phyloP scores from a whole-genome alignment of 1,140 invertebrate genomes.

The Sipha flava region DNA sequence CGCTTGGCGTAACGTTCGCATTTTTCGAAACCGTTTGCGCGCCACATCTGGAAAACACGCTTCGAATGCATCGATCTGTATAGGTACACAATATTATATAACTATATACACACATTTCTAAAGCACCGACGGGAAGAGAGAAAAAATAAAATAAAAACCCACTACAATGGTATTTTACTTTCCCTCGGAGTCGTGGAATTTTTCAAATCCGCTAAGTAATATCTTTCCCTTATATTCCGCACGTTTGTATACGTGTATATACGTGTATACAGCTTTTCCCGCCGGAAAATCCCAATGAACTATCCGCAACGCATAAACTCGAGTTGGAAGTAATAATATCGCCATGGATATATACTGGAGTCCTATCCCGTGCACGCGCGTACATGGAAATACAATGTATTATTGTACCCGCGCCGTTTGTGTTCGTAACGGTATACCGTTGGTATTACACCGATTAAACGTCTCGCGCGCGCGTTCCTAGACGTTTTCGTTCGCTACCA shows the following conservation, averaged over 20 bases:
- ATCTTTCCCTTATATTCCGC: not conserved
- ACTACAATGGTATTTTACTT: not conserved
- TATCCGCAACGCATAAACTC: too few species aligned
- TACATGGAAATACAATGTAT: too few species aligned
- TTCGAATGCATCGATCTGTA: not conserved
- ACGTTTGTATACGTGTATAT: too few species aligned
- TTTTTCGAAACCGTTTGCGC: not conserved
- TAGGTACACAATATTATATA: not conserved
- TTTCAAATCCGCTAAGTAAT: not conserved
- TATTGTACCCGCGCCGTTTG: too few species aligned
- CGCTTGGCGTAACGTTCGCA: conserved; percentile 7
- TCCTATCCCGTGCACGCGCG: too few species aligned
- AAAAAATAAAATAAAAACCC: not conserved
- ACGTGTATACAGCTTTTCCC: too few species aligned
- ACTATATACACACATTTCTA: not conserved
- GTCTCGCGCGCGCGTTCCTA: too few species aligned
- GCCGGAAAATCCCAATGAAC: not conserved
- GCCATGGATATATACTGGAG: too few species aligned
- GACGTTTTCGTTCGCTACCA: too few species aligned
- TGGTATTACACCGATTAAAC: too few species aligned
- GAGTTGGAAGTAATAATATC: too few species aligned
- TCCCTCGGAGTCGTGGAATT: not conserved
- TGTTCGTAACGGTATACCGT: too few species aligned
- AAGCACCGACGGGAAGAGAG: not conserved
- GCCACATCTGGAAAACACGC: conserved; percentile 2